Evolutionary conservation across 2,113 vertebrate species (phyloP), one percentile per base, ranked within the genome.

Genomic region (Sciurus niger): DNA sequence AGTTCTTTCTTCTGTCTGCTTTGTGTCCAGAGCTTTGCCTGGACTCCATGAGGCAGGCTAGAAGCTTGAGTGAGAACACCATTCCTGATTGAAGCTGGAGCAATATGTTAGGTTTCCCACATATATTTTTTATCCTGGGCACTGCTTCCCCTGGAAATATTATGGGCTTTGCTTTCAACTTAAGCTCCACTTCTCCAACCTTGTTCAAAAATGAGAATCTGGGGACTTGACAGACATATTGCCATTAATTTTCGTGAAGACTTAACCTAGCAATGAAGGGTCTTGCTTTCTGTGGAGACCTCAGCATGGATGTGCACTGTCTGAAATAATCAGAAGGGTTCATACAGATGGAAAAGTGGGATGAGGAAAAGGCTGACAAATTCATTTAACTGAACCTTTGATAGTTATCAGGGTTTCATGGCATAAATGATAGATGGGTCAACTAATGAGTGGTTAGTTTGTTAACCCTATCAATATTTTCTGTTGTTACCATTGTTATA

Each of bases 121-220:
- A 14, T 76, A 28, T 22, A 43, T 76, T 88, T 88, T 95, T 85
- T 79, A 70, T 95, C 34, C 6, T 34, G 32, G 18, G 40, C 17
- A 90, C 17, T 73, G 53, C n/a, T 46, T 79, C 4, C 30, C 34
- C 9, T 51, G 40, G 55, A 63, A 40, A 34, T 89, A 37, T 46
- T 32, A 72, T 40, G 6, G 34, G 4, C 3, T 96, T 88, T 93
- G 28, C 22, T 72, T 96, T 97, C 63, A 85, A 65, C 84, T 84
- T 84, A 89, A 95, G 51, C 22, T 73, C 5, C 4, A 11, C 0
- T 88, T 68, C 4, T 68, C 2, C 7, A 90, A 20, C 7, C 65
- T 87, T 80, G 65, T 84, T 80, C 43, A 87, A 89, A 94, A 85
- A 70, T 84, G 58, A 92, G 10, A 92, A 48, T 90, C 46, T 91